Conservation (phyloP, 2,113 vertebrate species). For the Equus quagga region DNA sequence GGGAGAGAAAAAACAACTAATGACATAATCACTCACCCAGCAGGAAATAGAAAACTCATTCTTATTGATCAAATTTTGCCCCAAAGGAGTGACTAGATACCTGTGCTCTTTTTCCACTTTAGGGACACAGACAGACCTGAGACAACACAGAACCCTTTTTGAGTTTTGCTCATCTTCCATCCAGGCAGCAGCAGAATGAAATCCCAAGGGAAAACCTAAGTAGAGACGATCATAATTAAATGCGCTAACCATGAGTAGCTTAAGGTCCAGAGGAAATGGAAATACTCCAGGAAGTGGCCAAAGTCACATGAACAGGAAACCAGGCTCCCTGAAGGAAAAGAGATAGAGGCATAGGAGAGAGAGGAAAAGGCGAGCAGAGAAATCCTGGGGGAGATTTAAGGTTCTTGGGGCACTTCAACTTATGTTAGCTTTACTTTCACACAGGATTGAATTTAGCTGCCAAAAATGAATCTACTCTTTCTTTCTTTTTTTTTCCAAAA, state of each 20-base stretch:
- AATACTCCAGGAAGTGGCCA: not conserved
- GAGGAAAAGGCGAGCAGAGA: not conserved
- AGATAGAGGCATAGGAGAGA: not conserved
- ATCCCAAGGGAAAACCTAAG: not conserved
- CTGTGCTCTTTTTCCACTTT: not conserved
- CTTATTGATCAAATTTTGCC: not conserved
- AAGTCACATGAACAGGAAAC: not conserved
- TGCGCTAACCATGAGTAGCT: not conserved
- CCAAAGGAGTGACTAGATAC: not conserved
- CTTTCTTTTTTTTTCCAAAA: constrained; percentile 59
- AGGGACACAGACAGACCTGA: not conserved
- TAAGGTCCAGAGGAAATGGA: not conserved
- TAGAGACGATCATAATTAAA: not conserved
- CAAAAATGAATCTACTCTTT: constrained; percentile 79
- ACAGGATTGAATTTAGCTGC: constrained; percentile 74
- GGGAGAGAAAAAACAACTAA: not conserved
- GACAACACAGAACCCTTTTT: not conserved
- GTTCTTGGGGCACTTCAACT: constrained; percentile 63
- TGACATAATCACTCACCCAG: not conserved
- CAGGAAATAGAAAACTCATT: not conserved
- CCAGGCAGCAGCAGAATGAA: not conserved
- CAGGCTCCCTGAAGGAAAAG: not conserved
- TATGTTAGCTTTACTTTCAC: constrained; percentile 65
- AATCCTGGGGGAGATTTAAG: constrained; percentile 50
- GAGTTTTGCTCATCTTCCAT: not conserved